Evolutionary conservation across 2,113 vertebrate species (phyloP), one percentile per base, ranked within the genome.

Genomic region (Sterna hirundo): DNA sequence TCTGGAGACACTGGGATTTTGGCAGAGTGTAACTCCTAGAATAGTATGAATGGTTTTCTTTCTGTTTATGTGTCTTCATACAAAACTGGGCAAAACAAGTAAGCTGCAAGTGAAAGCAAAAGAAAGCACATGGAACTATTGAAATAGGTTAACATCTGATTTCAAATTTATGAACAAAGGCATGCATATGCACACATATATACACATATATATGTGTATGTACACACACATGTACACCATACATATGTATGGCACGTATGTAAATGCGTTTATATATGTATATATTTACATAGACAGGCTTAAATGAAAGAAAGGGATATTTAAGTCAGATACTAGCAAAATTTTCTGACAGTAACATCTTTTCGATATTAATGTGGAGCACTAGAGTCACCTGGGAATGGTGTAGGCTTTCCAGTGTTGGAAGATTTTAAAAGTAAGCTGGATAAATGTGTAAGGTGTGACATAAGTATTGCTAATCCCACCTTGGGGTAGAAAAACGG

Each of bases 1-100:
- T 91, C 82, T 94, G 64, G 46, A 93, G 83, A 69, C 79, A 90
- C n/a, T 61, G 46, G 44, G 54, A 87, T 94, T 97, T 96, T 96
- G 92, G 83, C 93, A 93, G 76, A 91, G 52, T 44, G 18, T 85
- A 91, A 69, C 29, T 93, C 85, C 38, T 79, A 89, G 83, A 76
- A 92, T 66, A 94, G 84, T 60, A 51, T 85, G 92, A 95, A 77
- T 91, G 44, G 38, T 71, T 96, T 36, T 62, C 62, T 85, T 93
- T 71, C 78, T 86, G 69, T 95, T 94, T 94, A 83, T 83, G 51
- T 61, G 36, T 60, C 62, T 89, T 89, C n/a, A 52, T 34, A 65
- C 27, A 77, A 91, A 89, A 83, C 68, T 77, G 42, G 57, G 66
- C 38, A 77, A 90, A 96, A 92, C 86, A 76, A 94, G 80, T 77